Base-by-base conservation (phyloP, 1,140 invertebrate species). In the Diploscapter pachys region DNA sequence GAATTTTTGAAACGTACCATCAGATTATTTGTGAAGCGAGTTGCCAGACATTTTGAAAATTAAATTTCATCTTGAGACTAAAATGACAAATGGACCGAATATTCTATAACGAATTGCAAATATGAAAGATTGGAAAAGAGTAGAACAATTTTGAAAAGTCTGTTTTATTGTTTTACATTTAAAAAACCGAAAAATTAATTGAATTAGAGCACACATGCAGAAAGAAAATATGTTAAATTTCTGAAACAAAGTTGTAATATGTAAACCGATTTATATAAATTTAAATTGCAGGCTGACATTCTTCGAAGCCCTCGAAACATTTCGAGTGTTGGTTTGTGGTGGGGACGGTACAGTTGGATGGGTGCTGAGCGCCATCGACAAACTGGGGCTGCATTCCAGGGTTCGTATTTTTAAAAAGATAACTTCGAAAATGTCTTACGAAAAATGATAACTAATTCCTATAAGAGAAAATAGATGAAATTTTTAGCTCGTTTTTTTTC, bases 321-420 rank as follows among this genome's bases (percentile, higher is more conserved):
- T 95, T 84, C 90, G 93, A 73, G 93, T 95, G 80, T 88, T 96
- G 56, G 92, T 96, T 9, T 96, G 93, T 88, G 93, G 93, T 74
- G 93, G 93, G 3, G 93, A 96, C 86, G 93, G 93, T 50, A 94
- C 93, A 9, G 92, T 95, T 51, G 93, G 93, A 70, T 96, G 93
- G 93, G 93, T 96, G 13, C 89, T 96, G 66, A 93, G 92, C 66
- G 93, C 95, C 87, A 93, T 96, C 71, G 93, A 96, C 87, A 91
- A 92, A 71, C 89, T 95, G 63, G 91, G 92, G 85, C 93, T 95
- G 91, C 92, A 85, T 63, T 51, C n/a, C 13, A 59, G 31, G 2
- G 9, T 59, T 11, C 9, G 9, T 2, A 59, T 59, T 59, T 59
- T 59, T 59, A 59, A 59, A n/a, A 2, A 31, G 57, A 59, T 11